Percentiles rank a stretch among this genome's conserved stretches.
phyloP scores from a whole-genome alignment of 2,888 invertebrate genomes.

The Syrista parreyssii region DNA sequence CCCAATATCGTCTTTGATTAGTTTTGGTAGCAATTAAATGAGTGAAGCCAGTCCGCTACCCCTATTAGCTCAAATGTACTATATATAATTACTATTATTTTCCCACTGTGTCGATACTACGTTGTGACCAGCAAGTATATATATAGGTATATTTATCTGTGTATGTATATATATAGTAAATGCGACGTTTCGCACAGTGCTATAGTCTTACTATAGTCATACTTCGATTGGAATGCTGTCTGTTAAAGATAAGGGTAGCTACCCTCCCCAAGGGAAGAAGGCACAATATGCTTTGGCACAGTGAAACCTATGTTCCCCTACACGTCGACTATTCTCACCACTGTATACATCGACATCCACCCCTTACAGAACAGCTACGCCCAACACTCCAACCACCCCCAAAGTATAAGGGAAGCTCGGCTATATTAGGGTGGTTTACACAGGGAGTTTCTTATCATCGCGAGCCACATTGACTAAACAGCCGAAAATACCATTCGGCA shows the following conservation, averaged over 20 bases:
- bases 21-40: not conserved
- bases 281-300: conserved; percentile 46
- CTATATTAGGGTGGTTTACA: not conserved
- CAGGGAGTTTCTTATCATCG: conserved; percentile 49
- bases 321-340: conserved; percentile 48
- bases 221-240: conserved; percentile 55
- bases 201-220: conserved; percentile 23
- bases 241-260: conserved; percentile 57
- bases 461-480: conserved; percentile 55
- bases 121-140: not conserved
- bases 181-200: conserved; percentile 11
- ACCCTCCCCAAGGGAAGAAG: conserved; percentile 41
- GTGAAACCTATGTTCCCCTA: conserved; percentile 10
- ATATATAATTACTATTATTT: not conserved
- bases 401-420: not conserved
- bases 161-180: not conserved
- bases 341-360: conserved; percentile 48
- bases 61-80: not conserved
- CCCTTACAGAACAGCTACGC: not conserved
- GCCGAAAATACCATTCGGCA: conserved; percentile 57
- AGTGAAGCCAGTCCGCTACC: not conserved
- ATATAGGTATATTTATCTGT: not conserved
- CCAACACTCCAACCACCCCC: not conserved
- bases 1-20: not conserved
- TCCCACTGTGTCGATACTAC: not conserved